Conservation (phyloP, 1,140 invertebrate genomes). For the Drosophila azteca region DNA sequence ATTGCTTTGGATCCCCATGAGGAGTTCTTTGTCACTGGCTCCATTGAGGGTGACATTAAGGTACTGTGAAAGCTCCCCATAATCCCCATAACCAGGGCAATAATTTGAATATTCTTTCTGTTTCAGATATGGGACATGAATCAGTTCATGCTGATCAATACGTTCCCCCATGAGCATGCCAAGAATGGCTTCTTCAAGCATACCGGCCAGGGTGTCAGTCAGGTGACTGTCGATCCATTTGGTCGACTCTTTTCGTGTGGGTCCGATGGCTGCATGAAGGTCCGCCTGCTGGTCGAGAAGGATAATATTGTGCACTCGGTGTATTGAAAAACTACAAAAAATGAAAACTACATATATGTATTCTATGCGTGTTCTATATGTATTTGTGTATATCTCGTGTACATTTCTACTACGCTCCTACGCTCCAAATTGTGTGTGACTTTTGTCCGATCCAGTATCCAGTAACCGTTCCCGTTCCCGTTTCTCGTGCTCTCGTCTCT, state of each 20-base stretch:
- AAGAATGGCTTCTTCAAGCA: conserved; percentile 97
- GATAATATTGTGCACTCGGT: conserved; percentile 79
- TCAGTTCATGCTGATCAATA: conserved; percentile 92
- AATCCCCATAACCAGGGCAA: neutral
- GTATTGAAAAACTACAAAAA: conserved; percentile 61
- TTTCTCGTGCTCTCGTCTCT: too few relatives aligned
- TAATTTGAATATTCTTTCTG: neutral
- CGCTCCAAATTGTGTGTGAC: too few relatives aligned
- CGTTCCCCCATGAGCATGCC: conserved; percentile 96
- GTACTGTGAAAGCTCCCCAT: conserved; percentile 84
- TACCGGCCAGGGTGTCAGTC: conserved; percentile 97
- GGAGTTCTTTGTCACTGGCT: conserved; percentile 98
- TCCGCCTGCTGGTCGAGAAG: conserved; percentile 91
- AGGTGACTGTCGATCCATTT: conserved; percentile 94
- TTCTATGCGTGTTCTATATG: conserved; percentile 10
- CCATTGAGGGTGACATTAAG: conserved; percentile 99
- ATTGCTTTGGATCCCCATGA: conserved; percentile 96
- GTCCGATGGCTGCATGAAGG: conserved; percentile 99
- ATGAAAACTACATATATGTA: conserved; percentile 34
- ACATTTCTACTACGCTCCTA: too few relatives aligned
- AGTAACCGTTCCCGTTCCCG: too few relatives aligned
- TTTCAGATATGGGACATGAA: conserved; percentile 95
- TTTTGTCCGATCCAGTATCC: neutral
- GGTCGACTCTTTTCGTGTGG: conserved; percentile 98
- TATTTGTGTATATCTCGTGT: conserved; percentile 6